Base-by-base conservation (phyloP, 2,113 vertebrate species). In the Oxyruncus cristatus region DNA sequence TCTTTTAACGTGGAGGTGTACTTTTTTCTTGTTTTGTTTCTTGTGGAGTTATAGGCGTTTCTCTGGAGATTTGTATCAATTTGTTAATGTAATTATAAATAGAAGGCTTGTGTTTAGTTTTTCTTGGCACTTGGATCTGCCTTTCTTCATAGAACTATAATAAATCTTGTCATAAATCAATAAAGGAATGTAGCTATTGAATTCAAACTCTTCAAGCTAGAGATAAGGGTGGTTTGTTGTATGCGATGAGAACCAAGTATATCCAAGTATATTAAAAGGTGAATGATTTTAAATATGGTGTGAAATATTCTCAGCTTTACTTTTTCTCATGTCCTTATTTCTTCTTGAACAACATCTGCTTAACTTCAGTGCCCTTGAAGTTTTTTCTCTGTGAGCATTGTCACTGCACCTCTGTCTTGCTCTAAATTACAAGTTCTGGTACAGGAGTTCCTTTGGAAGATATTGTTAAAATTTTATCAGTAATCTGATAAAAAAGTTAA, bases 41-140 rank as follows among this genome's bases (percentile, higher is more conserved):
- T 55, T 76, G 24, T 88, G 68, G 59, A 88, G 35, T 84, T 94
- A 63, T 56, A 67, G 83, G 39, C 23, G 37, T 80, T 85, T 88
- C 22, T 86, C 15, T 68, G 47, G 72, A 84, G 52, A 62, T 84
- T 88, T 72, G 4, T 86, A 63, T 71, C 19, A 56, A 33, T 84
- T 93, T 63, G 39, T 72, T 92, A 85, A 77, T 84, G 50, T 95
- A 92, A 84, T 92, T 94, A 90, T 72, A 95, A 78, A 67, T 0
- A 2, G 42, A 93, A 24, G 65, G 20, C 24, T 70, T 9, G 0
- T 84, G 72, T 73, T 94, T 76, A 87, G 22, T 70, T 92, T 96
- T 94, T 94, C 63, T 94, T 93, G 89, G 72, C 52, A 19, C 39
- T 68, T 66, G 71, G 12, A n/a, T 72, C 50, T 92, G 70, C 70